phyloP scores from a whole-genome alignment of 1,140 invertebrate species.

The Drosophila pectinifera region DNA sequence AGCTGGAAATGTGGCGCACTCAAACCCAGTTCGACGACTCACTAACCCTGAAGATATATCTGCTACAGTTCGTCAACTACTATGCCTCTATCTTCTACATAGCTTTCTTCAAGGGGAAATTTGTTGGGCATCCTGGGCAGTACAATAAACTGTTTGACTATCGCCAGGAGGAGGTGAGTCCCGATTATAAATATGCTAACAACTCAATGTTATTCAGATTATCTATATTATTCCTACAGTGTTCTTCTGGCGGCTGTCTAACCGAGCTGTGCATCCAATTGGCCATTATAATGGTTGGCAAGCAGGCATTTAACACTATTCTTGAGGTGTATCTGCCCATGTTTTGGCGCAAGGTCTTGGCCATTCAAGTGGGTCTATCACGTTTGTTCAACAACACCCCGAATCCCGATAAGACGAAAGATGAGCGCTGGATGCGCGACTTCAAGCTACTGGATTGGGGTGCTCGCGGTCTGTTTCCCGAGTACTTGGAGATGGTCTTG shows the following conservation, averaged over 20 bases:
- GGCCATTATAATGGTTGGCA: slow-evolving; percentile 98
- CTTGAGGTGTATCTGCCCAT: slow-evolving; percentile 92
- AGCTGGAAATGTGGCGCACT: slow-evolving; percentile 96
- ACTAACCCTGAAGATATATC: slow-evolving; percentile 97
- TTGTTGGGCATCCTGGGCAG: slow-evolving; percentile 92
- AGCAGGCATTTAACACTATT: slow-evolving; percentile 96
- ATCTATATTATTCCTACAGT: slow-evolving; percentile 84
- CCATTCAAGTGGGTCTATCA: slow-evolving; percentile 86
- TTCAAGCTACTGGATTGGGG: slow-evolving; percentile 96
- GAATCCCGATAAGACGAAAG: slow-evolving; percentile 83
- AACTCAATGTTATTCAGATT: slow-evolving; percentile 21
- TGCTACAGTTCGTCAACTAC: slow-evolving; percentile 99
- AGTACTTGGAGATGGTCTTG: slow-evolving; percentile 99
- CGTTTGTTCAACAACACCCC: slow-evolving; percentile 69
- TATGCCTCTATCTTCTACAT: slow-evolving; percentile 99
- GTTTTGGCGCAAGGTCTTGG: slow-evolving; percentile 90
- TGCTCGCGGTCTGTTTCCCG: slow-evolving; percentile 95
- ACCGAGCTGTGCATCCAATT: slow-evolving; percentile 97
- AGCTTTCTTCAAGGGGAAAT: slow-evolving; percentile 98
- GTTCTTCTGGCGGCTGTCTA: slow-evolving; percentile 94
- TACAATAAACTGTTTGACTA: slow-evolving; percentile 91
- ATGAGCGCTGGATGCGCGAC: slow-evolving; percentile 94
- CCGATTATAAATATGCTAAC: neutral
- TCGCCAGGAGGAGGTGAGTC: slow-evolving; percentile 93
- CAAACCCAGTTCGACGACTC: slow-evolving; percentile 99